Evolutionary conservation across 2,113 vertebrate species (phyloP).

Genomic region (Aptenodytes patagonicus): DNA sequence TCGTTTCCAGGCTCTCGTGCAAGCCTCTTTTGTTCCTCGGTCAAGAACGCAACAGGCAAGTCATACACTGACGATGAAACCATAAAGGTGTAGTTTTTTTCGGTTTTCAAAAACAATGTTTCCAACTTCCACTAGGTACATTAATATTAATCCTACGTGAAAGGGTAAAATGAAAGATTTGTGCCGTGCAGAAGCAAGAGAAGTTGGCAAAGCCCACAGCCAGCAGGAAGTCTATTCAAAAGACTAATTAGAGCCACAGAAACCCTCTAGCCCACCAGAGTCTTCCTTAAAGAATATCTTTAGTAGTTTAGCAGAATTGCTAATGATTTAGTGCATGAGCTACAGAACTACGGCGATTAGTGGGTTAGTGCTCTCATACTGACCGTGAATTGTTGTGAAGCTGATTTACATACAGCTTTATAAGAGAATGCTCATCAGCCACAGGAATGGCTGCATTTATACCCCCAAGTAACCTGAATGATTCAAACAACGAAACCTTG

Average conservation of each 20-base stretch:
- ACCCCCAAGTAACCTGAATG: conserved; percentile 76
- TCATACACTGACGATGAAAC: background rate
- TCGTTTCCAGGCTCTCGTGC: background rate
- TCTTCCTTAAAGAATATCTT: conserved; percentile 9
- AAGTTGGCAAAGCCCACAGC: conserved; percentile 20
- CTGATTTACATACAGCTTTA: conserved; percentile 80
- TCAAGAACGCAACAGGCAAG: background rate
- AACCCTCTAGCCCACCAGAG: background rate
- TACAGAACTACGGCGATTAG: conserved; percentile 60
- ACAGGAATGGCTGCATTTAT: conserved; percentile 70
- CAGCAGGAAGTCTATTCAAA: conserved; percentile 40
- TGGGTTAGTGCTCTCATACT: conserved; percentile 70
- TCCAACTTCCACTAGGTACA: background rate
- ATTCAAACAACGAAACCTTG: conserved; percentile 70
- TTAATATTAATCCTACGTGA: background rate
- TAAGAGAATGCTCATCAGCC: conserved; percentile 77
- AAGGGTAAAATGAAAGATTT: background rate
- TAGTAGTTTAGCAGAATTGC: conserved; percentile 10
- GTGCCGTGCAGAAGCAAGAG: conserved; percentile 24
- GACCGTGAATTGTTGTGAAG: conserved; percentile 73
- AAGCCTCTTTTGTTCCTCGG: background rate
- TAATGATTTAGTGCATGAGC: conserved; percentile 48
- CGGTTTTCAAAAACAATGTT: background rate
- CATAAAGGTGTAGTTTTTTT: background rate
- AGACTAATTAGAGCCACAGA: conserved; percentile 36